Evolutionary conservation across 2,113 vertebrate species (phyloP), one percentile per base, ranked within the genome.

Genomic region (Menidia beryllina): DNA sequence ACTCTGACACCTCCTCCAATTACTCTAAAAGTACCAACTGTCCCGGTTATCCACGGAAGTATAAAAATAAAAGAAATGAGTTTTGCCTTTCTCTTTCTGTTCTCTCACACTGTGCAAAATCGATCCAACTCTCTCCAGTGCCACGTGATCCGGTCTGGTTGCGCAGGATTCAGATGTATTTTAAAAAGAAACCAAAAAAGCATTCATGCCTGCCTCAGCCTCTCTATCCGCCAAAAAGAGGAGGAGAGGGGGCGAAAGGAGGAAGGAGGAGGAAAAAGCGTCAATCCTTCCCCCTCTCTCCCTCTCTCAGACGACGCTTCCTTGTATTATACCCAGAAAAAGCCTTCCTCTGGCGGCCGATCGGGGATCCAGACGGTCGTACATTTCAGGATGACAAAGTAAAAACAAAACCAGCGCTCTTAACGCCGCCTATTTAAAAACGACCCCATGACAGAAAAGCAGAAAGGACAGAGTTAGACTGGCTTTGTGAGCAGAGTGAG

Each of bases 321-420:
- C 92, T 92, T 72, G 87, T 89, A 78, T 89, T 87, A 78, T 74
- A 80, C 75, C 82, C 68, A 84, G 68, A 66, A 83, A 91, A 90
- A 86, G 87, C 78, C 90, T 83, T 86, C 89, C 86, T 89, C 90
- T 88, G 81, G 87, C 83, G 67, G 69, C 85, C 82, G 73, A 79
- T 78, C 86, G 91, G 82, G 93, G 93, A 89, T 94, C 93, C 88
- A 93, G 84, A 87, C 92, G 94, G 76, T 94, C 94, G 89, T 93
- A 83, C 93, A 94, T 94, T 81, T 91, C 89, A 90, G 74, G 67
- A 82, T 50, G 45, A 73, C 64, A 89, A 84, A 93, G 87, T 88
- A 36, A 63, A 84, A 72, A 79, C 71, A 71, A 87, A 74, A 64
- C 51, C 84, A 48, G 27, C 54, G 49, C 68, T 45, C 67, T 55